Base-by-base conservation (phyloP, 2,797 vertebrate genomes). In the Chanos chanos region DNA sequence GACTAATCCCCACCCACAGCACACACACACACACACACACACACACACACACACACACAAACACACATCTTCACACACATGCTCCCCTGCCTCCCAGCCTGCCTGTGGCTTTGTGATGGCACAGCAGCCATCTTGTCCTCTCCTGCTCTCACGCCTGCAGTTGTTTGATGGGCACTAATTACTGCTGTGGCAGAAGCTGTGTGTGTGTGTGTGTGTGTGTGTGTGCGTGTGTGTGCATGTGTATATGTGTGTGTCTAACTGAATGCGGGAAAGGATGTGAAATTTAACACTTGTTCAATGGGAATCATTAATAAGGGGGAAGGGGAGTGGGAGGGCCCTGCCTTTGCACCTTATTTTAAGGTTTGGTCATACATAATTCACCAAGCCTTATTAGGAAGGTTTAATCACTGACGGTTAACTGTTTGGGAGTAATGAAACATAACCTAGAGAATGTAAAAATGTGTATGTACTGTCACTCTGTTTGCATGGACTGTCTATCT, bases 41-140 rank as follows among this genome's bases (percentile, higher is more conserved):
- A n/a, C n/a, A n/a, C n/a, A n/a, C n/a, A n/a, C n/a, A n/a, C n/a
- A n/a, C n/a, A n/a, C n/a, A n/a, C n/a, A n/a, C n/a, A n/a, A n/a
- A n/a, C n/a, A 85, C 81, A 77, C 84, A 86, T 83, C 80, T 83
- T 79, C 80, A 81, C 81, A 82, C 82, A 87, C 75, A 85, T 81
- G 71, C 21, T 61, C 53, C 68, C 60, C 28, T 21, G 44, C 51
- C 41, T 55, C 53, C 63, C 64, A 45, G 50, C 41, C 44, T 9
- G 34, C 27, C 47, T 24, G 41, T 61, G 16, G 55, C 61, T 31
- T 61, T 10, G 30, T 19, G 52, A 19, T 39, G 31, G 19, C 57
- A 36, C 8, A 15, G 36, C 41, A 48, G 22, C 16, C 16, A 52
- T 50, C 54, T 57, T 49, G 31, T 56, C 47, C 33, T 37, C 12